Percentiles rank a stretch among this genome's conserved stretches.
Evolutionary conservation across 2,888 invertebrate genomes (phyloP).

Genomic region (Pyralis farinalis): DNA sequence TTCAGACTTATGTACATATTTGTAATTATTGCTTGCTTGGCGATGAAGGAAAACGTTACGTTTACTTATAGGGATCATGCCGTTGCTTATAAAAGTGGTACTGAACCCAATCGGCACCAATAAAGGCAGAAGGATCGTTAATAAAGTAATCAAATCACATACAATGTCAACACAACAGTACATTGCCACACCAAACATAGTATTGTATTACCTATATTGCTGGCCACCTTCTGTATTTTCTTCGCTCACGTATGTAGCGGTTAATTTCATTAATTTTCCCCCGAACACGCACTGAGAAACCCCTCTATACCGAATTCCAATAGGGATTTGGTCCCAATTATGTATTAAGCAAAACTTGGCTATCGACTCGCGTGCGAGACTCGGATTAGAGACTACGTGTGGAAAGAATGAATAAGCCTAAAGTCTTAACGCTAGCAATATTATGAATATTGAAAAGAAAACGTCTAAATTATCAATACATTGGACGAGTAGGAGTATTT

Average conservation of each 20-base stretch:
- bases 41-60: too few relatives aligned
- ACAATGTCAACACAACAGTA: constrained; percentile 9
- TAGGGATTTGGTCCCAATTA: constrained; percentile 76
- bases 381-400: constrained; percentile 42
- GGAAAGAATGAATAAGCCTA: background rate
- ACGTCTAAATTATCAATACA: too few relatives aligned
- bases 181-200: constrained; percentile 12
- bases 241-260: constrained; percentile 40
- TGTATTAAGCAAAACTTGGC: constrained; percentile 67
- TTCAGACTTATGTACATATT: too few relatives aligned
- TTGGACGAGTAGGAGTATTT: too few relatives aligned
- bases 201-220: constrained; percentile 28
- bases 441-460: background rate
- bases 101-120: too few relatives aligned
- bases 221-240: constrained; percentile 24
- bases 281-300: constrained; percentile 67
- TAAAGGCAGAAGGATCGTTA: background rate
- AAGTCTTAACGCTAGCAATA: background rate
- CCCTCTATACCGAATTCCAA: constrained; percentile 56
- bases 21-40: too few relatives aligned
- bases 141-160: constrained; percentile 5
- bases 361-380: constrained; percentile 51
- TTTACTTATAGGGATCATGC: too few relatives aligned
- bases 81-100: too few relatives aligned
- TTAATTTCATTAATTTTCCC: constrained; percentile 75